Conservation (phyloP, 2,113 vertebrate genomes). For the Trinectes maculatus region DNA sequence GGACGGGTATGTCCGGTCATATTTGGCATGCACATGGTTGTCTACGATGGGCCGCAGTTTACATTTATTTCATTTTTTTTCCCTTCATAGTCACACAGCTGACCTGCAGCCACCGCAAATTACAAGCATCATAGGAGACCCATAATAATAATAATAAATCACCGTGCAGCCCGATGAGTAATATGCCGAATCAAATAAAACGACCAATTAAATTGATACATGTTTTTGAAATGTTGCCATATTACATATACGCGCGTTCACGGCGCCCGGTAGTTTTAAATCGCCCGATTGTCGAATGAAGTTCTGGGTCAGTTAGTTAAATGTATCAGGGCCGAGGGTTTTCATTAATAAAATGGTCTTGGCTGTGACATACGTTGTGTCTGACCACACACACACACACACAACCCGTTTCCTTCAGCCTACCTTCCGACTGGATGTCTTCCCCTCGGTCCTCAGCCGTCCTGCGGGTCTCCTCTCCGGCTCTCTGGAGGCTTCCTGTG, state of each 20-base stretch:
- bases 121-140: too few relatives aligned
- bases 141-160: too few relatives aligned
- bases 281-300: conserved; percentile 6
- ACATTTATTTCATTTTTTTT: neutral
- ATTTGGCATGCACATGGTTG: conserved; percentile 3
- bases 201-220: neutral
- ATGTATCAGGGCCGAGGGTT: neutral
- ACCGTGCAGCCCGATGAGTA: neutral
- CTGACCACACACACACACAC: neutral
- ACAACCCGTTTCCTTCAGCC: conserved; percentile 22
- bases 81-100: neutral
- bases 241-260: rapidly evolving
- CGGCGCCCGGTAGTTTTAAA: neutral
- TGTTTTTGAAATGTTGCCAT: neutral
- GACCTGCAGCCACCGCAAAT: neutral
- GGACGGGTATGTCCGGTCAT: too few relatives aligned
- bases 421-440: conserved; percentile 54
- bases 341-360: neutral
- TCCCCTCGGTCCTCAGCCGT: conserved; percentile 4
- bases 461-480: conserved; percentile 21
- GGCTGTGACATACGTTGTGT: neutral
- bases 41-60: neutral
- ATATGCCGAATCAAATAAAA: neutral
- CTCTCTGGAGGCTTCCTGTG: too few relatives aligned
- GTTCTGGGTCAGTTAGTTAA: conserved; percentile 26